These are phyloP conservation scores for Shargacucullia verbasci DNA, from an alignment of 2,888 invertebrate genomes.

Conservation along the genomic window DNA sequence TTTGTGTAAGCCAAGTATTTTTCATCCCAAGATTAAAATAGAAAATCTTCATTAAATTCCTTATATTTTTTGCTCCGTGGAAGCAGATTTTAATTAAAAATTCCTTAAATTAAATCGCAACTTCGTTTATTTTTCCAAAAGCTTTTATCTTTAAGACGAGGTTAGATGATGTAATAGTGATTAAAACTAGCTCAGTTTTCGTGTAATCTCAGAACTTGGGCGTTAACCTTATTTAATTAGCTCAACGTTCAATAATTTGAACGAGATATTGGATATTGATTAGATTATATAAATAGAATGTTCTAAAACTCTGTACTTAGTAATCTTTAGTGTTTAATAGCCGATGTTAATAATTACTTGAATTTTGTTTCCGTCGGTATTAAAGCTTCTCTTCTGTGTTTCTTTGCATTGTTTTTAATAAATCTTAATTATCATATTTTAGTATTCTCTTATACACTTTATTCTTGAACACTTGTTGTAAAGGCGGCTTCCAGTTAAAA, in stretches of 20 bases:
- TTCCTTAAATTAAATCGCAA: constrained; percentile 24
- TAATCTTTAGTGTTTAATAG: not conserved
- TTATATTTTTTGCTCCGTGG: constrained; percentile 15
- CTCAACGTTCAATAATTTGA: constrained; percentile 26
- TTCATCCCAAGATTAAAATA: constrained; percentile 26
- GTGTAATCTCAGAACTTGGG: constrained; percentile 6
- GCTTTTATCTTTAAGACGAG: constrained; percentile 4
- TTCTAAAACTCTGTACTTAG: not conserved
- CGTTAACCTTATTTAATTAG: constrained; percentile 16
- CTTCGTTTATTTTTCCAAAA: constrained; percentile 7
- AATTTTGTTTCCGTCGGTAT: no score
- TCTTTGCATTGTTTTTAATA: no score
- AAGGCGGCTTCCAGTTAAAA: not conserved
- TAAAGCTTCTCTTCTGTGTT: no score
- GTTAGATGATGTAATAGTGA: constrained; percentile 10
- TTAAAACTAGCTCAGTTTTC: constrained; percentile 16
- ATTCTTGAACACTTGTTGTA: not conserved
- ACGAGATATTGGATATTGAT: constrained; percentile 35
- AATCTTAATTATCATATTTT: no score
- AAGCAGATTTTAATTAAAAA: constrained; percentile 36
- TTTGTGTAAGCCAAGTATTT: constrained; percentile 13
- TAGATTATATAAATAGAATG: constrained; percentile 13
- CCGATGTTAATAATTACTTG: not conserved
- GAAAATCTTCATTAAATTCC: constrained; percentile 31
- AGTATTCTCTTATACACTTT: not conserved